A percentile compares a stretch with the other conserved stretches of the same genome.
Evolutionary conservation across 92 coral and sea anemone species (phyloP).

Genomic region (Siderastrea siderea): DNA sequence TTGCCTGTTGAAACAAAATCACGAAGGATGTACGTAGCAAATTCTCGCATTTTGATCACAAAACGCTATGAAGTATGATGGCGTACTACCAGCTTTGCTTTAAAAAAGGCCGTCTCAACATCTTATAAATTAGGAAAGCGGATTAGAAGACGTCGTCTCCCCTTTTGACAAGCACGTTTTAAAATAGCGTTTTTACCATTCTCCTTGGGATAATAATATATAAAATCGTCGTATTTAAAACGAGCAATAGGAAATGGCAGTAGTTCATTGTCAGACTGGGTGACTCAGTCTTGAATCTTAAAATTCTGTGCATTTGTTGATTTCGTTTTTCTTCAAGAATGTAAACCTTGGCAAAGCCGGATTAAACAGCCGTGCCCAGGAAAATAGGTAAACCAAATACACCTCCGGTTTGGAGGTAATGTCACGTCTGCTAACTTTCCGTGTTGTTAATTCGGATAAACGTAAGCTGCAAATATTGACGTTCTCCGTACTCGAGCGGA

Average conservation of each 20-base stretch:
- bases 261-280: neutral
- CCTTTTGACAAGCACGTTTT: neutral
- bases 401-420: conserved; percentile 3
- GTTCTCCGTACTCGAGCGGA: too few relatives aligned
- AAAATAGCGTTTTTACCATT: neutral
- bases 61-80: too few relatives aligned
- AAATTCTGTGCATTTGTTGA: neutral
- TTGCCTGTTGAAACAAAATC: too few relatives aligned
- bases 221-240: neutral
- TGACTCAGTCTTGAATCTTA: neutral
- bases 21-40: too few relatives aligned
- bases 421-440: neutral
- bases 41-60: too few relatives aligned
- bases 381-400: conserved; percentile 1
- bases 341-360: neutral
- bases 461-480: neutral
- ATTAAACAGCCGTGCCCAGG: conserved; percentile 27
- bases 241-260: neutral
- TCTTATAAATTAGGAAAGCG: neutral
- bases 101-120: neutral
- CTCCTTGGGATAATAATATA: neutral
- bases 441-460: neutral
- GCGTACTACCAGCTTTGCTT: too few relatives aligned
- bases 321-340: neutral
- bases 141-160: neutral